Conservation (phyloP, 2,113 vertebrate genomes). For the Sigmodon hispidus region DNA sequence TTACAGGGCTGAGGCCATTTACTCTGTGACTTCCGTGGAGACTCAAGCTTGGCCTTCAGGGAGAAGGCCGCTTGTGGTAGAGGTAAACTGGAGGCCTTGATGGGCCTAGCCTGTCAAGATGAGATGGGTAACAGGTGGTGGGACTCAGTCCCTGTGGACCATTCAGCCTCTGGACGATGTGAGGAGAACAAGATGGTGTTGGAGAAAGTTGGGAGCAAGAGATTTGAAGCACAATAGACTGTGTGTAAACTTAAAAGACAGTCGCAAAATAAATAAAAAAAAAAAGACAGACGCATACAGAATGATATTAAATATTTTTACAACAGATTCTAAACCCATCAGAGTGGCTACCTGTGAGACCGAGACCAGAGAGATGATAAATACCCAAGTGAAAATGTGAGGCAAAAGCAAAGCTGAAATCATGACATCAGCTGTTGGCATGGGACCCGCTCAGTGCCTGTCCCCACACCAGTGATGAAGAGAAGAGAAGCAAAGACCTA, state of each 20-base stretch:
- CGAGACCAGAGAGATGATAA: neutral
- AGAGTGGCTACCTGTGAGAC: neutral
- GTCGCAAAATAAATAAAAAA: no score
- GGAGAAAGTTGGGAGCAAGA: neutral
- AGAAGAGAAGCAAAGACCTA: neutral
- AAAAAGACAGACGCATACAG: neutral
- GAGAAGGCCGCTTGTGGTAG: neutral
- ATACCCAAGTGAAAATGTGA: neutral
- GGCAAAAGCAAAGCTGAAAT: no score
- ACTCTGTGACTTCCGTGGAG: neutral
- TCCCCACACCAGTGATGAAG: neutral
- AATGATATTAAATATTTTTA: neutral
- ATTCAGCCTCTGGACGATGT: neutral
- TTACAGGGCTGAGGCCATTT: neutral
- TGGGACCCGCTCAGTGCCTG: neutral
- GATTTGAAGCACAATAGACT: neutral
- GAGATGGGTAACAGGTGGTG: neutral
- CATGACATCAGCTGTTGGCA: neutral
- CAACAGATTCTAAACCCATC: neutral
- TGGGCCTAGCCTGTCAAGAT: neutral
- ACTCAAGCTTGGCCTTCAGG: neutral
- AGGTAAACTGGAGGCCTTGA: neutral
- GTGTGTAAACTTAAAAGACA: neutral
- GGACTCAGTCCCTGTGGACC: neutral
- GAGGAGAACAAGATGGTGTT: no score